Conservation (phyloP, 35 echinoderm and acorn worm species). For the Eucidaris tribuloides region DNA sequence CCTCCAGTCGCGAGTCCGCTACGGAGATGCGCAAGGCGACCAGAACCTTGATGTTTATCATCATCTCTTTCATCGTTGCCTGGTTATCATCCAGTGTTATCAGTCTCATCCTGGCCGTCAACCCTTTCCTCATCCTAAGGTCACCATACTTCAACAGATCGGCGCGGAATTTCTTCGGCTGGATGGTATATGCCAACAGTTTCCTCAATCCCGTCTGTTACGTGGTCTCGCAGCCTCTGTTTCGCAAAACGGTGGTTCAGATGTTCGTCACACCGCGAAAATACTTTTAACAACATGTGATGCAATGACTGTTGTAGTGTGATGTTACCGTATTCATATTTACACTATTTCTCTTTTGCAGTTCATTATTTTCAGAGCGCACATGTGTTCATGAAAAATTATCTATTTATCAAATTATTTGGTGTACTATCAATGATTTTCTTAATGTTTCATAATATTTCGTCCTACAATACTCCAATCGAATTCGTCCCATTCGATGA, state of each 20-base stretch:
- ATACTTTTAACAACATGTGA: background rate
- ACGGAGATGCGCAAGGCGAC: background rate
- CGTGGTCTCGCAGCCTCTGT: background rate
- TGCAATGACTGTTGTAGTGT: too few species aligned
- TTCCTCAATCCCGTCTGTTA: constrained; percentile 14
- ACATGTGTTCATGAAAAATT: too few species aligned
- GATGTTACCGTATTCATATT: too few species aligned
- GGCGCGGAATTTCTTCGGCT: background rate
- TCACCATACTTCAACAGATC: background rate
- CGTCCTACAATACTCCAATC: too few species aligned
- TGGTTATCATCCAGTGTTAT: background rate
- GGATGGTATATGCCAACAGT: constrained; percentile 9
- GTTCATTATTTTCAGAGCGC: too few species aligned
- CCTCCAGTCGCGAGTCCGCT: background rate
- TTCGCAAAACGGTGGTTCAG: background rate
- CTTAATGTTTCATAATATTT: too few species aligned
- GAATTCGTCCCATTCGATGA: too few species aligned
- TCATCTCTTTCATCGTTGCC: constrained; percentile 13
- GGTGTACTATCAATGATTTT: too few species aligned
- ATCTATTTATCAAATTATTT: too few species aligned
- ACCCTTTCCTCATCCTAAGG: background rate
- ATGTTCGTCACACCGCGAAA: background rate
- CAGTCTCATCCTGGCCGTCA: background rate
- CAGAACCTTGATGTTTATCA: background rate
- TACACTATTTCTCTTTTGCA: too few species aligned